A percentile compares a stretch with the other conserved stretches of the same genome.
These are phyloP conservation scores for Myodes glareolus DNA, from an alignment of 2,113 vertebrate species.

Conservation along the genomic window DNA sequence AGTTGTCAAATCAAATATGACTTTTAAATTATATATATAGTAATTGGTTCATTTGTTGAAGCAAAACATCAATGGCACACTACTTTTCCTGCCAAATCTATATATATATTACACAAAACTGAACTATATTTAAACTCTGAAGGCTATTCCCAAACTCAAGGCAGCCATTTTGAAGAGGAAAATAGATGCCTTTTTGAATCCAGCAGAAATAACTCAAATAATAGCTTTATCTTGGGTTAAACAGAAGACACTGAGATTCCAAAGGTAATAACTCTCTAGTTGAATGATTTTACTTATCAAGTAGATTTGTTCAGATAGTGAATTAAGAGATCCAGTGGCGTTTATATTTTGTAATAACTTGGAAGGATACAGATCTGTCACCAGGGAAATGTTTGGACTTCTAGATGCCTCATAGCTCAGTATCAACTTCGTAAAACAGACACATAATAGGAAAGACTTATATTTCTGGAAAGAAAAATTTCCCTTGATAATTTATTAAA, in stretches of 20 bases:
- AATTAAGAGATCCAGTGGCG: neutral
- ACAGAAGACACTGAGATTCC: neutral
- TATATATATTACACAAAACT: neutral
- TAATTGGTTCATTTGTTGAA: neutral
- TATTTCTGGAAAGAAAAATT: neutral
- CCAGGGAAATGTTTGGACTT: neutral
- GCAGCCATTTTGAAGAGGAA: neutral
- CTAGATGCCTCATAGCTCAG: neutral
- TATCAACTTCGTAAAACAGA: neutral
- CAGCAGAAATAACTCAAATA: neutral
- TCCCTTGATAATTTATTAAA: neutral
- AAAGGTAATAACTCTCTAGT: neutral
- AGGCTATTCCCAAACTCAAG: neutral
- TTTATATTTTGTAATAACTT: neutral
- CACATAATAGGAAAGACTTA: neutral
- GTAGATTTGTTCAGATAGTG: neutral
- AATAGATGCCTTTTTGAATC: neutral
- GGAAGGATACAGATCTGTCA: neutral
- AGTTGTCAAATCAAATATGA: neutral
- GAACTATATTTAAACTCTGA: neutral
- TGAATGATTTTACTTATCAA: neutral
- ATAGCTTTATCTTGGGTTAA: neutral
- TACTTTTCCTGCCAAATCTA: neutral
- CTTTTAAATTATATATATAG: conserved; percentile 48
- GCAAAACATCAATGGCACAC: neutral